Conservation (phyloP, 1,140 invertebrate genomes). For the Pinna nobilis region DNA sequence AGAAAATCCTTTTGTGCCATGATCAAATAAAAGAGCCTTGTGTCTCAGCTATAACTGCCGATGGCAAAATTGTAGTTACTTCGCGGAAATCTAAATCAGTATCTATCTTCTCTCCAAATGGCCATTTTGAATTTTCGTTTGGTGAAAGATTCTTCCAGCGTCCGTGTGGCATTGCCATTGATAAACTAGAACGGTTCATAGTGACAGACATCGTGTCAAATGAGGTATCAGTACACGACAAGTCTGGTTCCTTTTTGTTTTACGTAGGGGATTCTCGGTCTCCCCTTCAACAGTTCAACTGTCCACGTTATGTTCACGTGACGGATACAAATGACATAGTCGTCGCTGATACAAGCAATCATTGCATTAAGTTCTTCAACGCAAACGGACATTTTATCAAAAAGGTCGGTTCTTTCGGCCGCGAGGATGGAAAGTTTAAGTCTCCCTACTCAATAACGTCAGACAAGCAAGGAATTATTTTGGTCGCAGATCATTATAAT, state of each 20-base stretch:
- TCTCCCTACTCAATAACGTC: constrained; percentile 93
- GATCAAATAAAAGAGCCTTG: constrained; percentile 38
- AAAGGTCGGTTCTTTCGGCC: constrained; percentile 84
- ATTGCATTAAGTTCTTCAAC: constrained; percentile 64
- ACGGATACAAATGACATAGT: constrained; percentile 48
- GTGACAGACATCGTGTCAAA: constrained; percentile 45
- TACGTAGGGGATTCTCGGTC: constrained; percentile 15
- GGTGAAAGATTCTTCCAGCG: constrained; percentile 41
- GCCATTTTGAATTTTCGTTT: constrained; percentile 65
- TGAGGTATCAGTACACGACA: constrained; percentile 36
- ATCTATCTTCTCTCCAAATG: constrained; percentile 35
- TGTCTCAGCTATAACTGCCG: constrained; percentile 23
- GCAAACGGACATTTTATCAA: constrained; percentile 57
- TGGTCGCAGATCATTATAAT: constrained; percentile 94
- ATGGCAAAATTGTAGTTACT: constrained; percentile 42
- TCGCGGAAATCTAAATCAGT: constrained; percentile 38
- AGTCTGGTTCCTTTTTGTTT: constrained; percentile 30
- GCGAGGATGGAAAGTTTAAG: constrained; percentile 84
- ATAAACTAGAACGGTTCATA: constrained; percentile 35
- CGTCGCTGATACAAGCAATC: constrained; percentile 65
- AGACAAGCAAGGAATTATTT: constrained; percentile 85
- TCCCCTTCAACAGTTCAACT: constrained; percentile 21
- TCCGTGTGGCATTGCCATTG: constrained; percentile 50
- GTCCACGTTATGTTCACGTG: constrained; percentile 53
- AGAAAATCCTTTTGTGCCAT: neutral